Conservation (phyloP, 2,888 invertebrate genomes). For the Germaria angustata region DNA sequence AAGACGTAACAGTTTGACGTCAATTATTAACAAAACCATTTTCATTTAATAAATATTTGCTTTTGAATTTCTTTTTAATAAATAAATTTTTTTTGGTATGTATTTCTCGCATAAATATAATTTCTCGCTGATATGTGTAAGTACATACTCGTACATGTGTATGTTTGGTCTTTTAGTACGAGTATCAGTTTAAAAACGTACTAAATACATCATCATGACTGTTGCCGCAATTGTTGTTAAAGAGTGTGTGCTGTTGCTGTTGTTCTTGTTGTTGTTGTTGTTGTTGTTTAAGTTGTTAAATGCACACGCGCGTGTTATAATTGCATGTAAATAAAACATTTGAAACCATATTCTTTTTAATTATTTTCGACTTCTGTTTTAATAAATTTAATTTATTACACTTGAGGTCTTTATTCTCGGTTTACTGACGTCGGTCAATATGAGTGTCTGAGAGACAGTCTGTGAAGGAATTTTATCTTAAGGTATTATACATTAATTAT, state of each 20-base stretch:
- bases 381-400: not conserved
- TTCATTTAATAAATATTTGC: not conserved
- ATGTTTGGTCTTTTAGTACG: not conserved
- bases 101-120: not conserved
- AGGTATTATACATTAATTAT: too few species aligned
- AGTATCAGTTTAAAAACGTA: not conserved
- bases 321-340: conserved; percentile 39
- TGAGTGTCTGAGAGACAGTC: not conserved
- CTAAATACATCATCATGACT: not conserved
- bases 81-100: not conserved
- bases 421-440: not conserved
- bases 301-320: conserved; percentile 39
- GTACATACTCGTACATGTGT: too few species aligned
- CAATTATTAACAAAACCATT: too few species aligned
- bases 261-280: too few species aligned
- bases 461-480: not conserved
- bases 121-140: not conserved
- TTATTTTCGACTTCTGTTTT: not conserved
- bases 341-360: conserved; percentile 8
- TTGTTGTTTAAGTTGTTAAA: not conserved
- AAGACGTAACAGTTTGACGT: too few species aligned
- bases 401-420: too few species aligned
- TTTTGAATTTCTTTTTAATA: not conserved
- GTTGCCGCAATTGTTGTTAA: not conserved
- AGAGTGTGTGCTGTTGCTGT: too few species aligned